Evolutionary conservation across 2,888 invertebrate species (phyloP), one percentile per base, ranked within the genome.

Genomic region (Pecten maximus): DNA sequence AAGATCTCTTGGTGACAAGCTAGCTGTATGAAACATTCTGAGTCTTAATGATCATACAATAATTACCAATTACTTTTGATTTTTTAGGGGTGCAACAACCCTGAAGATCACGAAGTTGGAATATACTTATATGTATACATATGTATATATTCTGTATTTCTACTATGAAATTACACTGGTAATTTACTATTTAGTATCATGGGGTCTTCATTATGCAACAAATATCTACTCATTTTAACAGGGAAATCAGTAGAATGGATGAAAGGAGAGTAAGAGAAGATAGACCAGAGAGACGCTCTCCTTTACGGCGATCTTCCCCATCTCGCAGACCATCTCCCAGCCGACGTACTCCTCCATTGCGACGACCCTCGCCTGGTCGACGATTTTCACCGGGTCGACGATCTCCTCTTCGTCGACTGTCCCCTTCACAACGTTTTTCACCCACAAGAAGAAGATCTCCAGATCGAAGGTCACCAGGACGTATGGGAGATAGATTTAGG

Each of bases 201-300:
- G 12, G 44, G 12, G 12, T 44, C 12, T 44, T 12, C 44, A 44
- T 44, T 12, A 44, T n/a, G n/a, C n/a, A 44, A 44, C 44, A 44
- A 44, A 44, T 10, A 10, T 44, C 8, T 23, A 2, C 23, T 60
- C 0, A 23, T 60, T n/a, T 60, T n/a, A 60, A n/a, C 60, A 16
- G 60, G 60, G 60, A 60, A 35, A 28, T 1, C 35, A 28, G 28
- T 35, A 90, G 87, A 88, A 88, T 91, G 89, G 88, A 40, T 87
- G 50, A 87, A 87, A 86, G 87, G 54, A 89, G 89, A 35, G 88
- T 90, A 89, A 89, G 92, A 60, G 74, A 91, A 35, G 90, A 89
- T 40, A 40, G 90, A 91, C 48, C 74, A 28, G 87, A 89, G 88
- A 40, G 88, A 88, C 74, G 74, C 0, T 74, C 28, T 74, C 19